phyloP scores from a whole-genome alignment of 2,113 vertebrate genomes.

The Bubo bubo region DNA sequence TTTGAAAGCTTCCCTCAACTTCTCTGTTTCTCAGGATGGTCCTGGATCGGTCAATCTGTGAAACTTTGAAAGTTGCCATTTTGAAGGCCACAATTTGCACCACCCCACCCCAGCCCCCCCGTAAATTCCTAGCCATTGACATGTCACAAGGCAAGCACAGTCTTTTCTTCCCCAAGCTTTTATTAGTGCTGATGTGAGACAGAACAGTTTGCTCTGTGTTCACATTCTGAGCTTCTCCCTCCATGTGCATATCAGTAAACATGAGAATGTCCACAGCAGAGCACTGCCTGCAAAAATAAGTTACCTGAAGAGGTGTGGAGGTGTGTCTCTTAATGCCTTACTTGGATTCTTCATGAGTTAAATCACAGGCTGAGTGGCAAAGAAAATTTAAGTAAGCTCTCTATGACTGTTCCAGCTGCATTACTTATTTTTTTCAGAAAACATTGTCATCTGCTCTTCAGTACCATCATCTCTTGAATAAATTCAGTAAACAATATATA shows the following conservation, averaged over 20 bases:
- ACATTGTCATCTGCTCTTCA: background rate
- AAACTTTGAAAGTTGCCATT: background rate
- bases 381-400: background rate
- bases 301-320: background rate
- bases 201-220: background rate
- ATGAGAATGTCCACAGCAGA: background rate
- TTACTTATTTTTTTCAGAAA: background rate
- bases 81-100: background rate
- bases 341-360: background rate
- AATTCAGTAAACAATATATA: background rate
- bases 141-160: background rate
- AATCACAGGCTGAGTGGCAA: background rate
- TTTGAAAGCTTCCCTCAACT: background rate
- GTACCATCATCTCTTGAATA: background rate
- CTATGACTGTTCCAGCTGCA: background rate
- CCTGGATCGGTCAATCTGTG: background rate
- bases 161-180: background rate
- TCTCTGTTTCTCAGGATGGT: background rate
- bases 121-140: background rate
- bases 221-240: background rate
- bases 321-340: background rate
- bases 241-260: accelerated
- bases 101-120: accelerated
- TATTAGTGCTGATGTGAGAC: background rate
- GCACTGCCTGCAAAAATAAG: background rate